These are phyloP conservation scores for Mesorhabditis belari DNA, from an alignment of 2,888 invertebrate genomes.

Conservation along the genomic window DNA sequence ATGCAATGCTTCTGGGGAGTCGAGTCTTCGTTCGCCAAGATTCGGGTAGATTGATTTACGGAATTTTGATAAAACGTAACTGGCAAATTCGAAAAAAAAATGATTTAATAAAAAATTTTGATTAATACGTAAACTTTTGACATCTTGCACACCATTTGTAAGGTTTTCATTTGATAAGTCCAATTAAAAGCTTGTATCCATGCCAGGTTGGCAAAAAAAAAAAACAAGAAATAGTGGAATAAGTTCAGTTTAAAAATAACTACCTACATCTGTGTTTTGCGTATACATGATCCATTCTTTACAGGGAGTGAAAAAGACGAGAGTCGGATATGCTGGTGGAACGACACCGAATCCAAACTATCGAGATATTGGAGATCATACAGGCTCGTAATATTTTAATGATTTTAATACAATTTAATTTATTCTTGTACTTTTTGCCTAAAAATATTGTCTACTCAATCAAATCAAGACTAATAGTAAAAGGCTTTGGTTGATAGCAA, in stretches of 20 bases:
- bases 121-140: no score
- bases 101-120: no score
- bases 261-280: not conserved
- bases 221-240: no score
- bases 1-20: slow-evolving; percentile 52
- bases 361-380: slow-evolving; percentile 59
- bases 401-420: no score
- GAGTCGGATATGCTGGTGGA: slow-evolving; percentile 88
- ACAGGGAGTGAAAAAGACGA: slow-evolving; percentile 69
- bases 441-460: no score
- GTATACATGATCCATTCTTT: not conserved
- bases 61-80: not conserved
- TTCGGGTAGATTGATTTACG: slow-evolving; percentile 7
- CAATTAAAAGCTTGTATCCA: no score
- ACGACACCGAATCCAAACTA: slow-evolving; percentile 74
- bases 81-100: no score
- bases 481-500: not conserved
- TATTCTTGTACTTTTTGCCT: no score
- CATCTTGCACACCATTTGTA: no score
- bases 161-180: no score
- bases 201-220: no score
- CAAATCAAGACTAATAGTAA: no score
- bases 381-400: slow-evolving; percentile 21
- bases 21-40: slow-evolving; percentile 46
- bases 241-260: not conserved